Evolutionary conservation across 1,140 invertebrate species (phyloP).

Genomic region (Dermatophagoides farinae): DNA sequence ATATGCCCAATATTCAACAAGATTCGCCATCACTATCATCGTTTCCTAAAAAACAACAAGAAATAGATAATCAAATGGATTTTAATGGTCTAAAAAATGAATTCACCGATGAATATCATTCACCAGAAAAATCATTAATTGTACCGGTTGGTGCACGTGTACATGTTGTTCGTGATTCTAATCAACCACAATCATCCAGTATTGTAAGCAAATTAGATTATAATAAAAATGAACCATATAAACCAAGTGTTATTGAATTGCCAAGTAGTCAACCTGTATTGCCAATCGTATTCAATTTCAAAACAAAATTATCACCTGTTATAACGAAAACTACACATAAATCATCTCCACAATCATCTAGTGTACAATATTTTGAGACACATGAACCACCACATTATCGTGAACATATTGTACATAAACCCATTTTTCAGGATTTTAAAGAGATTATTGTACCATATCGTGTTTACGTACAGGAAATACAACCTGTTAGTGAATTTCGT

Average conservation of each 20-base stretch:
- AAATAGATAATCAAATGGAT: no score
- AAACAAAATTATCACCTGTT: background rate
- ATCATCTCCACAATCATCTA: background rate
- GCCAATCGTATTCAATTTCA: conserved; percentile 2
- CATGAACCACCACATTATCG: background rate
- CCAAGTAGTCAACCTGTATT: background rate
- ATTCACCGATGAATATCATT: background rate
- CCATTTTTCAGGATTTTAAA: background rate
- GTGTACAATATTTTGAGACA: background rate
- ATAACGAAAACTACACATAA: background rate
- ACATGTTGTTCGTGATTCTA: background rate
- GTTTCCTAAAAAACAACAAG: background rate
- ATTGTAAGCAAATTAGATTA: no score
- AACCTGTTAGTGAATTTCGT: background rate
- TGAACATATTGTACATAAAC: background rate
- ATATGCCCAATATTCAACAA: background rate
- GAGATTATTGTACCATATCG: background rate
- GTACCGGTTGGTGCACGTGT: background rate
- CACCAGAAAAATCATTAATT: background rate
- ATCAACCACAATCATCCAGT: background rate
- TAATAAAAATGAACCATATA: background rate
- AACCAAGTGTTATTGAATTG: background rate
- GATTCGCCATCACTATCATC: background rate
- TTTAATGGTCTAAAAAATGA: background rate
- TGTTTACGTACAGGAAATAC: background rate